Conservation (phyloP, 1,140 invertebrate genomes). For the Akabosia matsudoensis region DNA sequence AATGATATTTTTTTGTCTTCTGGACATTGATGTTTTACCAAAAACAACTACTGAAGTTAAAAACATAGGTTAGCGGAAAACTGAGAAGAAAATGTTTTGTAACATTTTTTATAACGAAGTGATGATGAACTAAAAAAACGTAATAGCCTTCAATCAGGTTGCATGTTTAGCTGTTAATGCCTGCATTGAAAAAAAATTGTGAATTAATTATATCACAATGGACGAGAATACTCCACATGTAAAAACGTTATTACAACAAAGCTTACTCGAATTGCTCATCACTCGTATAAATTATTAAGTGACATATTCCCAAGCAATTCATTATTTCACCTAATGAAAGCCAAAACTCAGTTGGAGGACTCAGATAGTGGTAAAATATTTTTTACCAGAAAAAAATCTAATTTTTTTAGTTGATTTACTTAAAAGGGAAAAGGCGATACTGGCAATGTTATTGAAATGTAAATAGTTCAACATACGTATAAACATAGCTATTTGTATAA, state of each 20-base stretch:
- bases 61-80: too few species aligned
- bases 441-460: too few species aligned
- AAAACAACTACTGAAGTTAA: too few species aligned
- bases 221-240: not conserved
- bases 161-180: slow-evolving; percentile 2
- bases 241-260: too few species aligned
- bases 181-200: not conserved
- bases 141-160: not conserved
- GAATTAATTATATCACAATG: not conserved
- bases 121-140: not conserved
- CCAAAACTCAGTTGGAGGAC: slow-evolving; percentile 14
- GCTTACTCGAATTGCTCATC: slow-evolving; percentile 10
- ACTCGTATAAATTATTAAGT: slow-evolving; percentile 13
- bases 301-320: slow-evolving; percentile 19
- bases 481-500: too few species aligned
- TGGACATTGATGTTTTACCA: too few species aligned
- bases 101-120: not conserved
- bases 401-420: slow-evolving; percentile 11
- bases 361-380: too few species aligned
- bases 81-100: not conserved
- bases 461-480: too few species aligned
- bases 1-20: not conserved
- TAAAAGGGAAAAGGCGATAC: not conserved
- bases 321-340: slow-evolving; percentile 22
- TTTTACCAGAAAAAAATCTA: not conserved